Conservation (phyloP, 2,888 invertebrate species). For the Drosophila monieri region DNA sequence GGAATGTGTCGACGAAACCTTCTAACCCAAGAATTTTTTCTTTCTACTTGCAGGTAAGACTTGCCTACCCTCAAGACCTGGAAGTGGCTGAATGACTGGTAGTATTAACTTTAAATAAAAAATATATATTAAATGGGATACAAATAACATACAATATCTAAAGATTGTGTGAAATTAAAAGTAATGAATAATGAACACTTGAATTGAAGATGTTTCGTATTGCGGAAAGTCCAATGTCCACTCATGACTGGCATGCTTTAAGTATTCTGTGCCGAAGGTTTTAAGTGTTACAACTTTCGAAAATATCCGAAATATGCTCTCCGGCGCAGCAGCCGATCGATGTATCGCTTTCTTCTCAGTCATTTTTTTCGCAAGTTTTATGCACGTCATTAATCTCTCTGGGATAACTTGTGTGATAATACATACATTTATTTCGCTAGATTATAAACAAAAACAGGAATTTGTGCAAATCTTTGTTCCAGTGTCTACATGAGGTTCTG, state of each 20-base stretch:
- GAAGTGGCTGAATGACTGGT: not conserved
- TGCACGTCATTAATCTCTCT: conserved; percentile 5
- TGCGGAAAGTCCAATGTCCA: not conserved
- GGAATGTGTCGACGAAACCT: conserved; percentile 12
- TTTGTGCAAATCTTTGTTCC: conserved; percentile 25
- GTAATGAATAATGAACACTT: not conserved
- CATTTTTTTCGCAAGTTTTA: conserved; percentile 8
- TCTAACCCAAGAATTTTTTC: conserved; percentile 8
- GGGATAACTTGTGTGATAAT: not conserved
- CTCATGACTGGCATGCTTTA: not conserved
- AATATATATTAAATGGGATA: not conserved
- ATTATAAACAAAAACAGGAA: conserved; percentile 50
- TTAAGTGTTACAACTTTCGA: conserved; percentile 16
- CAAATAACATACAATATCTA: not conserved
- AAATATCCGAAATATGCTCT: conserved; percentile 12
- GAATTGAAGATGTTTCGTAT: not conserved
- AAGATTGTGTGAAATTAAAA: not conserved
- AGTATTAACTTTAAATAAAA: not conserved
- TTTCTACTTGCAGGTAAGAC: conserved; percentile 39
- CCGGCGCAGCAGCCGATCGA: conserved; percentile 23
- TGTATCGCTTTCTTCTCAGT: conserved; percentile 49
- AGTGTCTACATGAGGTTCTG: conserved; percentile 18
- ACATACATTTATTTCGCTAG: conserved; percentile 58
- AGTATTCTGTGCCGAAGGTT: not conserved
- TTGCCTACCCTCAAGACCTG: not conserved